Evolutionary conservation across 2,113 vertebrate species (phyloP), one percentile per base, ranked within the genome.

Genomic region (Nerophis lumbriciformis): DNA sequence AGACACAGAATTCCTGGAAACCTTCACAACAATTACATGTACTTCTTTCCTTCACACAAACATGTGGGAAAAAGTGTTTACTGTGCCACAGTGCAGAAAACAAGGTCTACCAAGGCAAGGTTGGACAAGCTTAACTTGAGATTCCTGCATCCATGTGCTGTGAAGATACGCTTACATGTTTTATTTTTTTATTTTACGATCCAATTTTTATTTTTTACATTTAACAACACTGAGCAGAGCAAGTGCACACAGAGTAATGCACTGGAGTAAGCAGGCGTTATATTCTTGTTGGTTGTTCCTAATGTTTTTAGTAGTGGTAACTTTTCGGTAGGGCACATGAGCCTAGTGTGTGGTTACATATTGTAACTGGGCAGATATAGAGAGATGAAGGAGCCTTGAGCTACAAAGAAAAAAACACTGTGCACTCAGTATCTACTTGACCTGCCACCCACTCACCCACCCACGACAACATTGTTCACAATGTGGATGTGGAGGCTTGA

Each of bases 391-490:
- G 56, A 55, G 63, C 2, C 28, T 65, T 63, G 77, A 83, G 82
- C 80, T 42, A 42, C 39, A 42, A 42, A 42, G 39, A 42, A 8
- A 42, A 4, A 75, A 61, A 78, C 28, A 28, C 75, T 61, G 49
- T 72, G 73, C 71, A 70, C 65, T 79, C 56, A 8, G 70, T 65
- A 51, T 79, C 75, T 73, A 63, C 75, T 79, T 63, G 77, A 69
- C 73, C 58, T 56, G 66, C 79, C 66, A 6, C 85, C 83, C 79
- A 82, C 79, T 78, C 85, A 61, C 39, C 68, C 69, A 11, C 77
- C 79, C 70, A 85, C 83, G 19, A 58, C 58, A 60, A 19, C 77
- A 76, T 78, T 82, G 79, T 76, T 81, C 81, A 55, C 79, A 42
- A 42, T 42, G 67, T 75, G 61, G 67, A 42, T 42, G 67, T 75